Evolutionary conservation across 2,113 vertebrate species (phyloP).

Genomic region (Coryphaenoides rupestris): DNA sequence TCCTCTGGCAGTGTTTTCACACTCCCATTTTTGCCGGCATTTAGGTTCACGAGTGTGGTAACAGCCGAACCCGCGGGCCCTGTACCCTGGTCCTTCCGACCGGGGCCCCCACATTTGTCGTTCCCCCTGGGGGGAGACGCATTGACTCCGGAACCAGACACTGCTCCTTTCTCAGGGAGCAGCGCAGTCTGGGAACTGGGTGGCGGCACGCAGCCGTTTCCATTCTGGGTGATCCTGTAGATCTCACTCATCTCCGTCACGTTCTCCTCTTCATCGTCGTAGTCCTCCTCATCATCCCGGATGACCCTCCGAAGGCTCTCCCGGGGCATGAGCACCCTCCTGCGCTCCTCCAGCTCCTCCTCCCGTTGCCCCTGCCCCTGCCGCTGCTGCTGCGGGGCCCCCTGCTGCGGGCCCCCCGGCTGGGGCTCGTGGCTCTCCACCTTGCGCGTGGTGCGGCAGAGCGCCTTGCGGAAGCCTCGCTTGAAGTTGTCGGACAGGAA

Average conservation of each 20-base stretch:
- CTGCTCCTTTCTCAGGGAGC: constrained; percentile 54
- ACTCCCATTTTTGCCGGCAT: constrained; percentile 63
- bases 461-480: constrained; percentile 88
- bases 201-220: constrained; percentile 61
- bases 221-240: constrained; percentile 80
- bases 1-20: constrained; percentile 70
- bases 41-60: constrained; percentile 50
- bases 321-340: constrained; percentile 67
- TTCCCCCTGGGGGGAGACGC: constrained; percentile 47
- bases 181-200: constrained; percentile 39
- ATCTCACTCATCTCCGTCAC: constrained; percentile 73
- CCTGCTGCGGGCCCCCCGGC: constrained; percentile 30
- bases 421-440: constrained; percentile 67
- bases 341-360: constrained; percentile 56
- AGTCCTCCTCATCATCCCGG: constrained; percentile 53
- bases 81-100: constrained; percentile 41
- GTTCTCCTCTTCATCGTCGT: constrained; percentile 60
- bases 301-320: constrained; percentile 66
- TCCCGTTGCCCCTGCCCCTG: constrained; percentile 44
- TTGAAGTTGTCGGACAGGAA: constrained; percentile 97
- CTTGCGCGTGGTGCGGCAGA: constrained; percentile 79
- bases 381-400: constrained; percentile 61
- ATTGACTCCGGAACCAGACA: too few relatives aligned
- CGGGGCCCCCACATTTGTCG: constrained; percentile 26
- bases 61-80: constrained; percentile 41